Evolutionary conservation across 37 sponge, comb jelly and placozoan genomes (phyloP).

Genomic region (Chondrilla cf. caribensis): DNA sequence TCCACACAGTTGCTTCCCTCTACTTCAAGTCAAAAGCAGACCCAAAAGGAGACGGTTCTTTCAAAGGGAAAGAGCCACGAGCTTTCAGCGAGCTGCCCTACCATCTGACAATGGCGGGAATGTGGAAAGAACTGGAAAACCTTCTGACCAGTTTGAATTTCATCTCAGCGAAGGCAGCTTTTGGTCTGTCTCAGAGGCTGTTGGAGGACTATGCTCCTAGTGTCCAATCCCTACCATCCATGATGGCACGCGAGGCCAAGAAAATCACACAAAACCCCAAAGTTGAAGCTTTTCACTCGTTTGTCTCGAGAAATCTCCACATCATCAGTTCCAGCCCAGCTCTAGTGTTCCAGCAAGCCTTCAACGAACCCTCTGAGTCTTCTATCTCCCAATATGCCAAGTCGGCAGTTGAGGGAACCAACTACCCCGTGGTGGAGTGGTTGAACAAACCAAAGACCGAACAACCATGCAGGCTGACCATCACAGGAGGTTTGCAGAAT

Average conservation of each 20-base stretch:
- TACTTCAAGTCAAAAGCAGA: slow-evolving; percentile 73
- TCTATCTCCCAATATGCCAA: slow-evolving; percentile 35
- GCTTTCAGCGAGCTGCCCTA: slow-evolving; percentile 85
- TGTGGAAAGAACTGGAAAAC: slow-evolving; percentile 64
- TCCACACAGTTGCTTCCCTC: slow-evolving; percentile 53
- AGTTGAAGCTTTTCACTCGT: slow-evolving; percentile 66
- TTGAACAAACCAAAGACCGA: slow-evolving; percentile 59
- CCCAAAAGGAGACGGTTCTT: slow-evolving; percentile 61
- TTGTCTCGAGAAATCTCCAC: slow-evolving; percentile 85
- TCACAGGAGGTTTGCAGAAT: slow-evolving; percentile 42
- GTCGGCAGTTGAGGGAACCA: slow-evolving; percentile 5
- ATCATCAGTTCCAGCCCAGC: slow-evolving; percentile 57
- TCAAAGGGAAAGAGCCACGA: slow-evolving; percentile 63
- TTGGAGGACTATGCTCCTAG: slow-evolving; percentile 80
- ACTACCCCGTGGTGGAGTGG: slow-evolving; percentile 52
- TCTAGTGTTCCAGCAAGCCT: slow-evolving; percentile 84
- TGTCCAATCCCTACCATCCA: slow-evolving; percentile 24
- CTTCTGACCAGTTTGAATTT: slow-evolving; percentile 70
- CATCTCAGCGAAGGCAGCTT: slow-evolving; percentile 68
- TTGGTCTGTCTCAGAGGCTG: slow-evolving; percentile 70
- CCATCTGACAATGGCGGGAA: slow-evolving; percentile 67
- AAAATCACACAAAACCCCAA: slow-evolving; percentile 50
- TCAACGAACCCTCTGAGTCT: slow-evolving; percentile 76
- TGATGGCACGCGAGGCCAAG: slow-evolving; percentile 41
- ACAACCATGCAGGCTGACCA: slow-evolving; percentile 68